Base-by-base conservation (phyloP, 2,113 vertebrate genomes). In the Dasyurus viverrinus region DNA sequence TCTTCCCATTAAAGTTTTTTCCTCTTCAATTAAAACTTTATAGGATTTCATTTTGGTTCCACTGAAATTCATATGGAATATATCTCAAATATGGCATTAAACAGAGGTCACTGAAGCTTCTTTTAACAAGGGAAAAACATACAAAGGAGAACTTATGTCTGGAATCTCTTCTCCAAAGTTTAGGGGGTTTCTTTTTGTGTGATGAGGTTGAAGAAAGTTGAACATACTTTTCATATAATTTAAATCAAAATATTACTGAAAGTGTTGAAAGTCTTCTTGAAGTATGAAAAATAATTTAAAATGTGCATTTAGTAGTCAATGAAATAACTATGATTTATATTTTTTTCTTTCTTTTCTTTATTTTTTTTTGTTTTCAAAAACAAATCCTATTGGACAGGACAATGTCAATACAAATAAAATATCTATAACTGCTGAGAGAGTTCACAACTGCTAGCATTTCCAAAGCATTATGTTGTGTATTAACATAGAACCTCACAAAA, bases 251-350 rank as follows among this genome's bases (percentile, higher is more conserved):
- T 68, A 27, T 36, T 60, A 11, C 30, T 68, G 55, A 27, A 30
- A 60, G 55, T 97, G 96, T 96, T 93, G 92, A 94, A 95, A 97
- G 46, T 93, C 95, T 27, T 93, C 46, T 95, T 94, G 54, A 25
- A 97, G 50, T 30, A 97, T 95, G 48, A 25, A 11, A 93, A 90
- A 95, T n/a, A 95, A 92, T 36, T 52, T 25, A 94, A 96, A 96
- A 94, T 96, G 53, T 89, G 47, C 84, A 92, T 95, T 96, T 96
- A 94, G 54, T 96, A 96, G 84, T 95, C 50, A 96, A 89, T 54
- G 57, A 90, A 30, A 12, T 94, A 95, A 53, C 6, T 54, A 24
- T 90, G 8, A 2, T 96, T 92, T 95, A 25, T 92, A 50, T 57
- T 93, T 57, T 92, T 50, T 50, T 50, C 50, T 50, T 52, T 52